Evolutionary conservation across 2,888 invertebrate genomes (phyloP), one percentile per base, ranked within the genome.

Genomic region (Sminthurides aquaticus): DNA sequence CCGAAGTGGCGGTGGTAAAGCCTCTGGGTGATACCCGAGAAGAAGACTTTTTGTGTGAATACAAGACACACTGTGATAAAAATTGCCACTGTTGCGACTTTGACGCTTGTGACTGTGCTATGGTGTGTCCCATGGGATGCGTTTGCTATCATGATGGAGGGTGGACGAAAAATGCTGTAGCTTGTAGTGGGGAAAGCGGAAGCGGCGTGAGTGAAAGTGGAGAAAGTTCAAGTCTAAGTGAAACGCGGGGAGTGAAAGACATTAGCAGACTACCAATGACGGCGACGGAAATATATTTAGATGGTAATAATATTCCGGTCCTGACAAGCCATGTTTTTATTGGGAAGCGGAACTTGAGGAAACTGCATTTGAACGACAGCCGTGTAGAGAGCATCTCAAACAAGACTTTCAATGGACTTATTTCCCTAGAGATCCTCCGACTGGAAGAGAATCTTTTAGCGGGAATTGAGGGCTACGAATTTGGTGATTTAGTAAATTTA

Each of bases 21-120:
- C 85, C 86, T 27, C 79, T 88, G 70, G 80, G 87, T 57, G 86
- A 86, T 78, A 81, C 90, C 34, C 89, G 90, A 78, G 87, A 91
- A 1, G 89, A 90, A 61, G 91, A 93, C 80, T 94, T 95, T 80
- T 84, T 94, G 75, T 95, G 94, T 82, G 87, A 88, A 69, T 95
- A 95, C 81, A 89, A 89, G 80, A 89, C 90, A 49, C 92, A 94
- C 79, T 96, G 96, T 81, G 94, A 93, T 79, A 90, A 94, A 18
- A 83, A 92, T 70, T 96, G 96, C 78, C 91, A 92, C 78, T 96
- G 96, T 81, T 96, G 96, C 81, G 93, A 94, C 79, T 96, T 92
- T 80, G 94, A 93, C 79, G 92, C 92, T 61, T 96, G 96, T 82
- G 96, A 96, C 81, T 96, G 96, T 82, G 91, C 94, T 82, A 94